Conservation (phyloP, 2,888 invertebrate genomes). For the Colletes collaris region DNA sequence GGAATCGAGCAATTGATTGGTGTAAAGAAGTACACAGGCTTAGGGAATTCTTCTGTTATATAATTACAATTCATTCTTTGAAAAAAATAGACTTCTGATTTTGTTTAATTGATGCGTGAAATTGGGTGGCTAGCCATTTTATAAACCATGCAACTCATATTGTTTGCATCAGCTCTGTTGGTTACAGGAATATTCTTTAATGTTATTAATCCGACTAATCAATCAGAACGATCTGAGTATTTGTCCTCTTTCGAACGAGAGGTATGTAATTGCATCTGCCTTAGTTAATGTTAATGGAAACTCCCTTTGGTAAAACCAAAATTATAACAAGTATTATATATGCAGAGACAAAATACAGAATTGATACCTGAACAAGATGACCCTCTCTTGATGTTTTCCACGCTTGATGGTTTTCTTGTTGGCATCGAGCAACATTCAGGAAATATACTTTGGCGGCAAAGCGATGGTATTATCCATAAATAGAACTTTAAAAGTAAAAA, state of each 20-base stretch:
- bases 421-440: slow-evolving; percentile 95
- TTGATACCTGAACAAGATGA: slow-evolving; percentile 79
- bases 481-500: too few relatives aligned
- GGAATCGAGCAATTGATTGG: neutral
- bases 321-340: neutral
- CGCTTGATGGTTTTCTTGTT: slow-evolving; percentile 95
- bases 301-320: neutral
- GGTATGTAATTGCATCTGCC: slow-evolving; percentile 3
- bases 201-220: neutral
- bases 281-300: neutral
- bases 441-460: slow-evolving; percentile 93
- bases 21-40: neutral
- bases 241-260: neutral
- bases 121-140: neutral
- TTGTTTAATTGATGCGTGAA: neutral
- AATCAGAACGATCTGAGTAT: neutral
- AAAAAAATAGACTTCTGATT: neutral
- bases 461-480: slow-evolving; percentile 89
- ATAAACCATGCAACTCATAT: slow-evolving; percentile 26
- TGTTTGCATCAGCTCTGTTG: slow-evolving; percentile 1
- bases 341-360: slow-evolving; percentile 75
- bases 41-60: neutral
- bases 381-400: slow-evolving; percentile 90
- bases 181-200: neutral
- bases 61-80: neutral